Conservation (phyloP, 2,113 vertebrate genomes). For the Anguilla rostrata region DNA sequence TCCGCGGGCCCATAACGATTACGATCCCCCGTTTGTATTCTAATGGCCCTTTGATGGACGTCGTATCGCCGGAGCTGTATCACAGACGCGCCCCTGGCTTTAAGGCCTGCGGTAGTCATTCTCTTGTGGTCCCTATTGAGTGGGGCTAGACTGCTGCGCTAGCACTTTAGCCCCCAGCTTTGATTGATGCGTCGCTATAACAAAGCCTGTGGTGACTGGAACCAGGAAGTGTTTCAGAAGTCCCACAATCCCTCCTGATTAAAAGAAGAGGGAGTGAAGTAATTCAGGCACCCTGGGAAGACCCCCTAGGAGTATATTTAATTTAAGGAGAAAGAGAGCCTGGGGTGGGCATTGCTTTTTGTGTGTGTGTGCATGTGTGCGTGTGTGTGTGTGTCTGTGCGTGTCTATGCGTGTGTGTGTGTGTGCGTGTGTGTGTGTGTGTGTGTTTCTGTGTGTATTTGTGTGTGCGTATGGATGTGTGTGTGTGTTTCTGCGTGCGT, state of each 20-base stretch:
- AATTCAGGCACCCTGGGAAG: neutral
- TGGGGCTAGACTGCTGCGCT: constrained; percentile 27
- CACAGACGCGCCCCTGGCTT: neutral
- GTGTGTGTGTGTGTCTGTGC: too few species aligned
- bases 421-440: neutral
- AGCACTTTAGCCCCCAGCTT: constrained; percentile 26
- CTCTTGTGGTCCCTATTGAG: neutral
- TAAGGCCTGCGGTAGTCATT: neutral
- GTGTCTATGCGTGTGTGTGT: neutral
- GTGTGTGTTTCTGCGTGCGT: neutral
- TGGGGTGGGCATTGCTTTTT: neutral
- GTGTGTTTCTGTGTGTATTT: neutral
- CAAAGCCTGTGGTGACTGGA: constrained; percentile 11
- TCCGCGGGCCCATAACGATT: constrained; percentile 55
- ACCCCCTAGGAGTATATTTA: neutral
- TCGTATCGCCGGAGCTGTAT: constrained; percentile 43
- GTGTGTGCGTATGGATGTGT: neutral
- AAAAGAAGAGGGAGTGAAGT: neutral
- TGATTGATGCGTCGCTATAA: constrained; percentile 45
- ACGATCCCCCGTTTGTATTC: constrained; percentile 60
- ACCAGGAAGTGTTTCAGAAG: constrained; percentile 18
- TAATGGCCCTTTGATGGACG: constrained; percentile 55
- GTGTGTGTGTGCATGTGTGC: neutral
- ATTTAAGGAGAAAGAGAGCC: neutral
- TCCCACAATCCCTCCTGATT: neutral